A percentile compares a stretch with the other conserved stretches of the same genome.
Conservation (phyloP, 2,797 vertebrate genomes). For the Lepilemur septentrionalis region DNA sequence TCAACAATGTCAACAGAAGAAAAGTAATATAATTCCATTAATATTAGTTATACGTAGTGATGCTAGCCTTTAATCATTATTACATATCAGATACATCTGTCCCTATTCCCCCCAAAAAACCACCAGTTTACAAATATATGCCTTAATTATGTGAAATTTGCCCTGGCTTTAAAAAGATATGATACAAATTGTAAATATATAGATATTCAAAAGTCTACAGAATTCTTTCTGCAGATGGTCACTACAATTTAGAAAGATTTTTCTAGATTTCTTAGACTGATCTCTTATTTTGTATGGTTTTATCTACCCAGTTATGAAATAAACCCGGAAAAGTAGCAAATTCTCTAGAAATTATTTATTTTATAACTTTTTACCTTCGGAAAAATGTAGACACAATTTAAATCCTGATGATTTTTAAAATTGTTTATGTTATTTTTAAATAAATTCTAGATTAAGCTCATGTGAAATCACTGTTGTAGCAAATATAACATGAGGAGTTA, state of each 20-base stretch:
- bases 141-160: not conserved
- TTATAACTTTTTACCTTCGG: not conserved
- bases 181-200: not conserved
- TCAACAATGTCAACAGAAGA: not conserved
- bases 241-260: not conserved
- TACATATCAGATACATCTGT: not conserved
- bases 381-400: not conserved
- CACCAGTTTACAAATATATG: not conserved
- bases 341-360: not conserved
- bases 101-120: accelerated
- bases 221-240: not conserved
- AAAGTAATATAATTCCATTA: not conserved
- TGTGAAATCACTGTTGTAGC: not conserved
- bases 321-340: not conserved
- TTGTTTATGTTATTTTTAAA: not conserved
- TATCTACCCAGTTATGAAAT: not conserved
- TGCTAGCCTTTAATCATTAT: not conserved
- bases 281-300: not conserved
- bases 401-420: not conserved
- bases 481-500: not conserved
- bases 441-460: not conserved
- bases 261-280: not conserved
- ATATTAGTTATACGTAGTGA: too few relatives aligned
- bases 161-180: not conserved
- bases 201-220: not conserved